These are phyloP conservation scores for Synergus laeviventris DNA, from an alignment of 2,888 invertebrate genomes.

Conservation along the genomic window DNA sequence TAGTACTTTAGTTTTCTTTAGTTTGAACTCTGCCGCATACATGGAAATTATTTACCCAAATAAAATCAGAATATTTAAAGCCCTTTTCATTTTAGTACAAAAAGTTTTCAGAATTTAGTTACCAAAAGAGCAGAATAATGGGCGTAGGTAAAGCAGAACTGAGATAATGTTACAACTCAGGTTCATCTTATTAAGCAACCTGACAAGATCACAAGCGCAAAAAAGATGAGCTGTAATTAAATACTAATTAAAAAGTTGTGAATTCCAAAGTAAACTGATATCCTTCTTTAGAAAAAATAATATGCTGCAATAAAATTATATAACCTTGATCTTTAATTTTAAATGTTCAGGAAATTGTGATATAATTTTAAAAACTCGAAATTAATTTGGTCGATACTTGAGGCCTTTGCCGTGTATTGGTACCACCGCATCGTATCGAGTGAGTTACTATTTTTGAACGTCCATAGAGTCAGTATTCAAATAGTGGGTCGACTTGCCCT, in stretches of 20 bases:
- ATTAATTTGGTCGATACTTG: too few relatives aligned
- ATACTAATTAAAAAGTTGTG: background rate
- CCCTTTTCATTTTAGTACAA: background rate
- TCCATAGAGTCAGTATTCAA: background rate
- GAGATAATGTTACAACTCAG: background rate
- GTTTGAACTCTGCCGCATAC: too few relatives aligned
- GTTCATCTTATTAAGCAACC: background rate
- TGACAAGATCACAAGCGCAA: background rate
- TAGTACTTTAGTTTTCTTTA: too few relatives aligned
- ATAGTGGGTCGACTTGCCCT: background rate
- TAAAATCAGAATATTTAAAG: background rate
- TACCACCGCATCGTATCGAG: background rate
- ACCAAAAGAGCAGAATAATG: background rate
- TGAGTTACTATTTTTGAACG: slow-evolving; percentile 29
- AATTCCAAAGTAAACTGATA: too few relatives aligned
- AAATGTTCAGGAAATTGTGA: too few relatives aligned
- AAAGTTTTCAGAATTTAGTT: background rate
- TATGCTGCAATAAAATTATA: too few relatives aligned
- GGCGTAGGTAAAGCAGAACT: background rate
- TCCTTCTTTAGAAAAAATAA: too few relatives aligned
- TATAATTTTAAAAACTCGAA: too few relatives aligned
- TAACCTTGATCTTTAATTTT: too few relatives aligned
- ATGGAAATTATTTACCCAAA: too few relatives aligned
- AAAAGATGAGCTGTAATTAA: background rate
- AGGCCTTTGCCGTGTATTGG: background rate